Percentiles rank a stretch among this genome's conserved stretches.
Evolutionary conservation across 1,140 invertebrate species (phyloP).

Genomic region (Hermetia illucens): DNA sequence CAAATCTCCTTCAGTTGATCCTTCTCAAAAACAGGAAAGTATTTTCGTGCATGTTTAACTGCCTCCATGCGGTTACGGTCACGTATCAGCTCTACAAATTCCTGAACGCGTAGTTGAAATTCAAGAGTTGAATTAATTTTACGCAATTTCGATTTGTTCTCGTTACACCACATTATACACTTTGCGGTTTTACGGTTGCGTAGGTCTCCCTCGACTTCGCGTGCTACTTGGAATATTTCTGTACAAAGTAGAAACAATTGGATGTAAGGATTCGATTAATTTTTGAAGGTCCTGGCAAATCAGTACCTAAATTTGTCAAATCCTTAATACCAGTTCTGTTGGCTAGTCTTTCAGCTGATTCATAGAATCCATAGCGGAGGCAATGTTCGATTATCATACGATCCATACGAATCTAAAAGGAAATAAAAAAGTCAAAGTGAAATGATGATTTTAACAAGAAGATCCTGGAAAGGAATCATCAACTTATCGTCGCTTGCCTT

Average conservation of each 20-base stretch:
- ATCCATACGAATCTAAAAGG: slow-evolving; percentile 60
- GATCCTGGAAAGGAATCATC: no score
- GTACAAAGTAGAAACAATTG: slow-evolving; percentile 25
- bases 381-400: slow-evolving; percentile 95
- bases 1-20: slow-evolving; percentile 79
- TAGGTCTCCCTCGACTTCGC: slow-evolving; percentile 74
- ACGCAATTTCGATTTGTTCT: slow-evolving; percentile 90
- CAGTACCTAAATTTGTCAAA: slow-evolving; percentile 64
- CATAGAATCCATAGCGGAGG: slow-evolving; percentile 89
- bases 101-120: slow-evolving; percentile 86
- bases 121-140: slow-evolving; percentile 84
- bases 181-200: slow-evolving; percentile 66
- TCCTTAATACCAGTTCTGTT: slow-evolving; percentile 70
- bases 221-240: slow-evolving; percentile 78
- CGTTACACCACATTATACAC: slow-evolving; percentile 93
- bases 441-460: no score
- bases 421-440: not conserved
- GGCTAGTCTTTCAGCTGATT: slow-evolving; percentile 75
- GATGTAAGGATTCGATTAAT: not conserved
- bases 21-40: slow-evolving; percentile 76
- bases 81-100: slow-evolving; percentile 91
- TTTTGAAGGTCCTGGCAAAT: not conserved
- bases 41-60: slow-evolving; percentile 85
- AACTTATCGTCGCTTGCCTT: no score
- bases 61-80: slow-evolving; percentile 75